Conservation (phyloP, 2,113 vertebrate genomes). For the Copsychus sechellarum region DNA sequence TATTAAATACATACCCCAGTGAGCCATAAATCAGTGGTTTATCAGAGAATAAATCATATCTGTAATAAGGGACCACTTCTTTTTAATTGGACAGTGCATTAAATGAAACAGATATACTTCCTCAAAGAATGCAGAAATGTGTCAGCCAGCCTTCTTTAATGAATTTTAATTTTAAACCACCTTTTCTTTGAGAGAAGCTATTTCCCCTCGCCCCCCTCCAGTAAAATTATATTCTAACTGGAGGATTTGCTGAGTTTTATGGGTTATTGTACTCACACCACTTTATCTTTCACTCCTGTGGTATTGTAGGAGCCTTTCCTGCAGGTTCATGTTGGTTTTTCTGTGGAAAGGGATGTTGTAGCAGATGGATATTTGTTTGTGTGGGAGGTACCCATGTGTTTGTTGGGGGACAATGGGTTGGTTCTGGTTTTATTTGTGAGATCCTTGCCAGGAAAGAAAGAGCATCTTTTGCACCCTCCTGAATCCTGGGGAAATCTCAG, state of each 20-base stretch:
- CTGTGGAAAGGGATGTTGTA: not conserved
- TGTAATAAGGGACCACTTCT: slow-evolving; percentile 79
- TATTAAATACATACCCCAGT: slow-evolving; percentile 77
- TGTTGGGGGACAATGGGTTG: not conserved
- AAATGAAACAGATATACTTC: slow-evolving; percentile 75
- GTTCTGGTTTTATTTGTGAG: not conserved
- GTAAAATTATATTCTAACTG: slow-evolving; percentile 34
- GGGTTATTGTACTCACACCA: not conserved
- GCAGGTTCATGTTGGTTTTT: not conserved
- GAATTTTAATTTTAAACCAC: slow-evolving; percentile 73
- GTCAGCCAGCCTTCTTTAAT: slow-evolving; percentile 72
- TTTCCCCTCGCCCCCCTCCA: not conserved
- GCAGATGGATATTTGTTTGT: not conserved
- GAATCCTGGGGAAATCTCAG: not conserved
- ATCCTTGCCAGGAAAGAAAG: fast-evolving
- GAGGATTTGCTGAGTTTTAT: slow-evolving; percentile 45
- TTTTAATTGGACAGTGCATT: slow-evolving; percentile 77
- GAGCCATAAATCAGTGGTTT: slow-evolving; percentile 79
- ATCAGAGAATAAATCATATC: slow-evolving; percentile 78
- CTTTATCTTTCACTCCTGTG: slow-evolving; percentile 29
- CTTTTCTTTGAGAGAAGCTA: slow-evolving; percentile 64
- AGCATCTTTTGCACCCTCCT: not conserved
- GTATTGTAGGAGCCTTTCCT: not conserved
- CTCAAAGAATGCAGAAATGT: slow-evolving; percentile 73
- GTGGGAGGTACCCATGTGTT: not conserved